Conservation (phyloP, 2,113 vertebrate species). For the Siniperca chuatsi region DNA sequence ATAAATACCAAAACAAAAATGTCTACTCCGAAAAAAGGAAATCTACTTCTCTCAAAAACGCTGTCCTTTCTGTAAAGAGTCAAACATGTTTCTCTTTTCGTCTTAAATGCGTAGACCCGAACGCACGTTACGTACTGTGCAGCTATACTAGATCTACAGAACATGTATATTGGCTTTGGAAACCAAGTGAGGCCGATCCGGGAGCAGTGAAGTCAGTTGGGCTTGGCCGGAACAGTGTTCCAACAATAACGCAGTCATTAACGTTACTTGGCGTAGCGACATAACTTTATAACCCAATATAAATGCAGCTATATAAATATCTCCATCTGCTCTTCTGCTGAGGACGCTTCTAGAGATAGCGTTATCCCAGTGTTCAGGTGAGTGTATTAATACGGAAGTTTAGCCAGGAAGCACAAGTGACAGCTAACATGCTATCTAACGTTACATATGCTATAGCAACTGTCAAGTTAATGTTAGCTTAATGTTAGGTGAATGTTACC, state of each 20-base stretch:
- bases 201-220: not conserved
- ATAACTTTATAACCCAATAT: conserved; percentile 25
- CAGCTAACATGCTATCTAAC: conserved; percentile 33
- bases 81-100: too few relatives aligned
- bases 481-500: not conserved
- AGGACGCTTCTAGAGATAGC: not conserved
- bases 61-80: not conserved
- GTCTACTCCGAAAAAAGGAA: too few relatives aligned
- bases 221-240: not conserved
- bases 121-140: not conserved
- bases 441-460: conserved; percentile 11
- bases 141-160: conserved; percentile 13
- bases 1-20: not conserved
- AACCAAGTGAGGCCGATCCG: fast-evolving
- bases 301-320: conserved; percentile 24
- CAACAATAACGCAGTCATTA: not conserved
- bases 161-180: fast-evolving
- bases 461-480: conserved; percentile 9
- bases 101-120: not conserved
- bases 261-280: not conserved
- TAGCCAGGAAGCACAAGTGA: not conserved
- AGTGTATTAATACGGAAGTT: not conserved
- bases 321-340: not conserved
- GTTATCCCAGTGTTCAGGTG: conserved; percentile 26
- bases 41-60: not conserved